Percentiles rank a stretch among this genome's conserved stretches.
Evolutionary conservation across 2,797 vertebrate genomes (phyloP).

Genomic region (Todus mexicanus): DNA sequence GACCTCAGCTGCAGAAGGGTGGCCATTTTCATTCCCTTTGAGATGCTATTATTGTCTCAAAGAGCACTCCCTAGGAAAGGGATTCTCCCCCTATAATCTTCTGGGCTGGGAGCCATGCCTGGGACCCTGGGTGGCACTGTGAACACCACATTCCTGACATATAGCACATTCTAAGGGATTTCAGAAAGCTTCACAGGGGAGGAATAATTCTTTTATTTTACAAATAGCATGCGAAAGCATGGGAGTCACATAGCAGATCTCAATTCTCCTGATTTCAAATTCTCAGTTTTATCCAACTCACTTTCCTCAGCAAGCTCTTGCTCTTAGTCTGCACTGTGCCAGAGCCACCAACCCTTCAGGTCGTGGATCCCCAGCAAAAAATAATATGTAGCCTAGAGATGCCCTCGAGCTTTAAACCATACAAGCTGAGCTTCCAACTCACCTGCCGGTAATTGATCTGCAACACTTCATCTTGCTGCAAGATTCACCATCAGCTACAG

Average conservation of each 20-base stretch:
- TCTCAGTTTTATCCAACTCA: not conserved
- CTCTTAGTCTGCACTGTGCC: not conserved
- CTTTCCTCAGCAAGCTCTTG: not conserved
- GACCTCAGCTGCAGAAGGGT: not conserved
- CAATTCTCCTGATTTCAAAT: not conserved
- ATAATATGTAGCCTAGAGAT: not conserved
- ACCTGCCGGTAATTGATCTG: not conserved
- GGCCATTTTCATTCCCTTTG: not conserved
- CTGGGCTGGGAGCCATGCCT: not conserved
- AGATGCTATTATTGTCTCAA: not conserved
- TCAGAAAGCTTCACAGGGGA: not conserved
- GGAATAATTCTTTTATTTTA: not conserved
- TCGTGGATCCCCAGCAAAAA: not conserved
- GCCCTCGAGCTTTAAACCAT: not conserved
- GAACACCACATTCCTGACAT: rapidly evolving
- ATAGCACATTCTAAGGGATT: not conserved
- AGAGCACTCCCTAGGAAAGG: not conserved
- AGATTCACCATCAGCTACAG: not conserved
- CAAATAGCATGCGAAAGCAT: not conserved
- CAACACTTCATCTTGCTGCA: not conserved
- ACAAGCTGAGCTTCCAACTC: not conserved
- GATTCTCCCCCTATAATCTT: not conserved
- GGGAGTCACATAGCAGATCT: not conserved
- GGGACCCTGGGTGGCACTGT: rapidly evolving
- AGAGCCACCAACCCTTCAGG: not conserved